Base-by-base conservation (phyloP, 1,140 invertebrate genomes). In the Sinella curviseta region DNA sequence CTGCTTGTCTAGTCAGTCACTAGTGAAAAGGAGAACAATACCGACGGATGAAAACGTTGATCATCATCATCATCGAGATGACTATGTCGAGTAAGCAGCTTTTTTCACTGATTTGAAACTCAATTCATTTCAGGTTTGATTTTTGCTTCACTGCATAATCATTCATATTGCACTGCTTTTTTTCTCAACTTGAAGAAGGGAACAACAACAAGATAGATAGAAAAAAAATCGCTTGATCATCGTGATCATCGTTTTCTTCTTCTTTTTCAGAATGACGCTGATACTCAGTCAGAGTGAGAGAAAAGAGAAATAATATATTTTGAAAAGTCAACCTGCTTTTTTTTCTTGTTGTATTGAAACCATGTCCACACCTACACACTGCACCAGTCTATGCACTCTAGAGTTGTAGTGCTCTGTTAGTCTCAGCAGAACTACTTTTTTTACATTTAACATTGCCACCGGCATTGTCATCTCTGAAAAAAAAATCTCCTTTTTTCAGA, bases 21-120 rank as follows among this genome's bases (percentile, higher is more conserved):
- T 26, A 65, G 57, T 65, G 57, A 65, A 65, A 65, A 65, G 57
- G 57, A 65, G 57, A 65, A n/a, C 57, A 65, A 65, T 65, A 26
- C 57, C 4, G 24, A 65, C 14, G 24, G 4, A 65, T 17, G 3
- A 26, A 65, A 26, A 48, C 8, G 39, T n/a, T n/a, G 39, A 48
- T 48, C 8, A 48, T 48, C 39, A 8, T 48, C 8, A 48, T 48
- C 8, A 12, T 20, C 20, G 24, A n/a, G 57, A 65, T 26, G 57
- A 65, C 57, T 16, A 65, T 26, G 57, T 12, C 57, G 57, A 65
- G 24, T 16, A 65, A 8, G 39, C 8, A 48, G 39, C 39, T 48
- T 48, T 20, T 48, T 48, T 48, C 39, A 12, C 39, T 48, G 8
- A 12, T 48, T 48, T 48, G 8, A 48, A 48, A 48, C 8, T 48